Evolutionary conservation across 2,888 invertebrate species (phyloP).

Genomic region (Saturnia pavonia): DNA sequence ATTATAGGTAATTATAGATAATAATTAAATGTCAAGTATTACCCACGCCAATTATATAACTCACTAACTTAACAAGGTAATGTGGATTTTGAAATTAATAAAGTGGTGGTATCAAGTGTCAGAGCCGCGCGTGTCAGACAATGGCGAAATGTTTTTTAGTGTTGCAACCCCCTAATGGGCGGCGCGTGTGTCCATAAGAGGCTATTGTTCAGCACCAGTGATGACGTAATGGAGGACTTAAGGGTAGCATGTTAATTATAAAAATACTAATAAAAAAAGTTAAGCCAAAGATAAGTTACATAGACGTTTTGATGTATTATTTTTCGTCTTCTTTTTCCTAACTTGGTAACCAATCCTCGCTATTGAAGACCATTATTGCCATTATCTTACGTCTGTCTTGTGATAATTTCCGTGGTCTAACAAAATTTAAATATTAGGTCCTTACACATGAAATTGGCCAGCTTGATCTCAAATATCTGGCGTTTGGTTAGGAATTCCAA

Average conservation of each 20-base stretch:
- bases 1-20: background rate
- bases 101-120: conserved; percentile 70
- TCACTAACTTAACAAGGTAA: conserved; percentile 57
- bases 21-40: background rate
- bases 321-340: no score
- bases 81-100: conserved; percentile 67
- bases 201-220: conserved; percentile 50
- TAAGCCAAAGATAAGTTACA: background rate
- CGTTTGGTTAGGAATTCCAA: no score
- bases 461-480: no score
- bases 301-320: background rate
- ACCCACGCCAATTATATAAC: conserved; percentile 37
- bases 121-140: conserved; percentile 56
- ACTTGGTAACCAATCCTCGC: no score
- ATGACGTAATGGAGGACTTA: conserved; percentile 24
- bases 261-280: conserved; percentile 14
- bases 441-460: no score
- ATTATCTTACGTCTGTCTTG: no score
- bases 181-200: conserved; percentile 65
- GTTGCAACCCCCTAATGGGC: conserved; percentile 59
- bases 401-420: no score
- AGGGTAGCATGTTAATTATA: conserved; percentile 17
- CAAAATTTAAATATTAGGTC: no score
- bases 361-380: no score
- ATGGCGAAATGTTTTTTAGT: conserved; percentile 52